A percentile compares a stretch with the other conserved stretches of the same genome.
Conservation (phyloP, 2,888 invertebrate species). For the Dryobota labecula region DNA sequence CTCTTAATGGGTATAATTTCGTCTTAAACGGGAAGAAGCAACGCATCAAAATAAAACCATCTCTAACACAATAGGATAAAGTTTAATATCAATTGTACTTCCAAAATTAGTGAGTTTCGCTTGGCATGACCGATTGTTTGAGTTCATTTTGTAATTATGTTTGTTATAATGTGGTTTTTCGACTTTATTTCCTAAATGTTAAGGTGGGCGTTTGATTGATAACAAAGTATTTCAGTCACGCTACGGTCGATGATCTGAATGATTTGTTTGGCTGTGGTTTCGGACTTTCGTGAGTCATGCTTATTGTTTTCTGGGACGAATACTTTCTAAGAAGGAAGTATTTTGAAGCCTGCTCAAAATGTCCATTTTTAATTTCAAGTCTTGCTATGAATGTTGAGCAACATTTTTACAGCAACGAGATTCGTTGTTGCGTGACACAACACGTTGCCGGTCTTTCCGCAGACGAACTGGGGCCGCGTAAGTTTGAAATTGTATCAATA, state of each 20-base stretch:
- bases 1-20: slow-evolving; percentile 19
- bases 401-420: no score
- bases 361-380: no score
- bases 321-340: slow-evolving; percentile 11
- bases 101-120: slow-evolving; percentile 29
- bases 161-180: background rate
- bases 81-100: slow-evolving; percentile 27
- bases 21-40: background rate
- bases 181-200: slow-evolving; percentile 10
- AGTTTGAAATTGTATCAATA: background rate
- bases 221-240: slow-evolving; percentile 19
- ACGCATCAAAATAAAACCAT: slow-evolving; percentile 4
- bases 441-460: background rate
- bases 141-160: slow-evolving; percentile 34
- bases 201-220: slow-evolving; percentile 24
- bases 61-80: slow-evolving; percentile 14
- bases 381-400: no score
- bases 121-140: slow-evolving; percentile 47
- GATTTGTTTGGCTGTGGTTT: slow-evolving; percentile 41
- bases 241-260: slow-evolving; percentile 52
- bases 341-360: slow-evolving; percentile 4
- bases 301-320: slow-evolving; percentile 24
- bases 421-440: no score
- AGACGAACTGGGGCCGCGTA: background rate
- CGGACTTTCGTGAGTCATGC: slow-evolving; percentile 41